Base-by-base conservation (phyloP, 2,888 invertebrate species). In the Lithophane socia region DNA sequence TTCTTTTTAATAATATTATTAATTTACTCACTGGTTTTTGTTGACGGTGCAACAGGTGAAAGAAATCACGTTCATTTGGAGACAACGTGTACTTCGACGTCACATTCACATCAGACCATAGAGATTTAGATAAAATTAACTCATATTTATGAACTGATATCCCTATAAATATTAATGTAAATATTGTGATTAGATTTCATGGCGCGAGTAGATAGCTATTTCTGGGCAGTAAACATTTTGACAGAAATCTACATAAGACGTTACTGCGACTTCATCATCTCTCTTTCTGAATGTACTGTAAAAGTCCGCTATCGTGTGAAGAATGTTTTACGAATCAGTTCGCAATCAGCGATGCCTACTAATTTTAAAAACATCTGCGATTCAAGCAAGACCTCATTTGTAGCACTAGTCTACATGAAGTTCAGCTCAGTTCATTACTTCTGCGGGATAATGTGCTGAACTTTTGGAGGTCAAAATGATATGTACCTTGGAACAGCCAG, bases 111-210 rank as follows among this genome's bases (percentile, higher is more conserved):
- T 24, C 12, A 83, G 63, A 68, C 44, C 61, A 49, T 49, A 68
- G 10, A 60, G 65, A 74, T 54, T 75, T 73, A 79, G 69, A 86
- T 73, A 74, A 80, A 77, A 79, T 68, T 67, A 77, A 77, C 52
- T 78, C 56, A 60, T 76, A 75, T 86, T 77, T 77, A 75, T 74
- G 44, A 74, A 56, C 63, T 77, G 65, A 75, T 71, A 71, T 69
- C 66, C 44, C 47, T 77, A 21, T 65, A 65, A 67, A 75, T 73
- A 73, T 75, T 66, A 52, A 61, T 18, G 72, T 73, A 75, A 64
- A 77, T 79, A 66, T 78, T 86, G 58, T 84, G 69, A 69, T 75
- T 75, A 72, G 73, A 74, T 86, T 80, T 83, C 78, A 75, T 66
- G 60, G 70, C 71, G 70, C 70, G 54, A 80, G 75, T 78, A 87